Conservation (phyloP, 2,797 vertebrate genomes). For the Pangasius mekongensis region DNA sequence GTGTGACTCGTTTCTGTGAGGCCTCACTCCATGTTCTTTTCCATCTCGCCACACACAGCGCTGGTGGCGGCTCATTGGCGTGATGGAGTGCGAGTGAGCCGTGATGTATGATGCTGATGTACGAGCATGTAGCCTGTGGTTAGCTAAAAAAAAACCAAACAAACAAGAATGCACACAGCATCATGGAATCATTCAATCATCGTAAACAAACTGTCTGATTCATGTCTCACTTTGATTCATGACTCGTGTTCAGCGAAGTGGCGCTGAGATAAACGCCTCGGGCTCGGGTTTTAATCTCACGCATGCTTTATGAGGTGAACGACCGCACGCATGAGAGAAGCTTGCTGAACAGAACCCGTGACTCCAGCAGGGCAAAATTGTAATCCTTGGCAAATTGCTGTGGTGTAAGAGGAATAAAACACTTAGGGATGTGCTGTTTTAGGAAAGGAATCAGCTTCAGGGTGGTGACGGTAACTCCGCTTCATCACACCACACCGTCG, state of each 20-base stretch:
- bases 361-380: neutral
- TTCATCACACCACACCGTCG: too few relatives aligned
- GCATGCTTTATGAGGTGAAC: neutral
- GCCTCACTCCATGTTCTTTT: neutral
- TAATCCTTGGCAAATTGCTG: too few relatives aligned
- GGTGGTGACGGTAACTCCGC: too few relatives aligned
- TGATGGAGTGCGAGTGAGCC: neutral
- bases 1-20: neutral
- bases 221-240: neutral
- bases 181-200: neutral
- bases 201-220: constrained; percentile 4
- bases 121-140: constrained; percentile 4
- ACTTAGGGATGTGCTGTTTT: too few relatives aligned
- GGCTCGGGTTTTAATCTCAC: neutral
- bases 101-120: constrained; percentile 17
- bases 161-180: neutral
- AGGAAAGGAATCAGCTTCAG: too few relatives aligned
- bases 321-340: neutral
- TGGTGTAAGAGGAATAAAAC: too few relatives aligned
- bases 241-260: neutral
- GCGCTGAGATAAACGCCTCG: neutral
- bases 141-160: neutral
- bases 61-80: neutral
- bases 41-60: neutral
- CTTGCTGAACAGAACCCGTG: neutral